Conservation (phyloP, 1,140 invertebrate species). For the Drosophila sturtevanti region DNA sequence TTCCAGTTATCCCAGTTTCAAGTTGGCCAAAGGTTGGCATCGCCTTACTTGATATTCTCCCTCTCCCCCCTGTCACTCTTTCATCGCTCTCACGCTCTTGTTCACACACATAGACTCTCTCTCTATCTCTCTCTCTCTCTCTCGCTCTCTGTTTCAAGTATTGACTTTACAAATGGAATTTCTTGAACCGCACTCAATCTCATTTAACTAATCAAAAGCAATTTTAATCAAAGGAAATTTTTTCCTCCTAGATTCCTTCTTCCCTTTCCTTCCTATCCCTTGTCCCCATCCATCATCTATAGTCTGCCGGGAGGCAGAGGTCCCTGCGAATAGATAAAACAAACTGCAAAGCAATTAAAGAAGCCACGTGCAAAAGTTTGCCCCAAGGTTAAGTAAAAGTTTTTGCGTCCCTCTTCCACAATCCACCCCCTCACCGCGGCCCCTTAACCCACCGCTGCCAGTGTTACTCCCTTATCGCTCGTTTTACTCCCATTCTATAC, state of each 20-base stretch:
- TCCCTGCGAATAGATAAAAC: constrained; percentile 23
- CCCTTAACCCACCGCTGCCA: not conserved
- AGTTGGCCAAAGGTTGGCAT: not conserved
- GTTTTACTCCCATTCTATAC: not conserved
- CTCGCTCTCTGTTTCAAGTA: constrained; percentile 18
- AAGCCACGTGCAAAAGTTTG: constrained; percentile 71
- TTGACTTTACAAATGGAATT: constrained; percentile 58
- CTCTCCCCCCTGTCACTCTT: no score
- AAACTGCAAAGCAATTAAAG: constrained; percentile 67
- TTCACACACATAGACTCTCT: no score
- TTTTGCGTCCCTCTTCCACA: constrained; percentile 3
- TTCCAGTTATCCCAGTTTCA: constrained; percentile 16
- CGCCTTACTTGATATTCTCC: no score
- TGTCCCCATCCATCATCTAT: not conserved
- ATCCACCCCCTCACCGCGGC: not conserved
- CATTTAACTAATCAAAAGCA: constrained; percentile 78
- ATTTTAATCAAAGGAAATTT: constrained; percentile 70
- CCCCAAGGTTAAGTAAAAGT: constrained; percentile 60
- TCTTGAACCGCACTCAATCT: constrained; percentile 47
- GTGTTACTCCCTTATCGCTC: not conserved
- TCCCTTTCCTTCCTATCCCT: not conserved
- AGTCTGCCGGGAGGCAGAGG: constrained; percentile 32
- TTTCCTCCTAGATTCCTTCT: not conserved
- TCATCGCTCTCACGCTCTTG: not conserved
- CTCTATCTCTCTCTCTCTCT: not conserved